Conservation (phyloP, 1,140 invertebrate species). For the Ostrea denselamellosa region DNA sequence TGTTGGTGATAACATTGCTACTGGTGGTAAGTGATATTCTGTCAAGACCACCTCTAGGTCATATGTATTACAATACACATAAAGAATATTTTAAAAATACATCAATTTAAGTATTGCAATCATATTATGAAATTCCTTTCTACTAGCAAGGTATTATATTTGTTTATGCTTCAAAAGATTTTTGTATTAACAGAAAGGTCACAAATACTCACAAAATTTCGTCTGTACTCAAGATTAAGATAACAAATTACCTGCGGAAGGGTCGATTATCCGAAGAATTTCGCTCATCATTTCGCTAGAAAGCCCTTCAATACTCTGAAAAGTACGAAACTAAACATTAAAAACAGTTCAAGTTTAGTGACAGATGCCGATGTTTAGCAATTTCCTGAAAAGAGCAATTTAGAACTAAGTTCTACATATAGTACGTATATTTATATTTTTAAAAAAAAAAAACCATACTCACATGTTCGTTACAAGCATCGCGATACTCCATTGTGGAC, state of each 20-base stretch:
- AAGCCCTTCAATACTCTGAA: constrained; percentile 16
- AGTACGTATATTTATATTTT: neutral
- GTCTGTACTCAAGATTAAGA: neutral
- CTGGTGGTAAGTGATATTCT: neutral
- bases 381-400: constrained; percentile 25
- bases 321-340: neutral
- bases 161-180: too few relatives aligned
- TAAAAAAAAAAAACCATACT: too few relatives aligned
- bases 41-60: too few relatives aligned
- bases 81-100: too few relatives aligned
- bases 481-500: neutral
- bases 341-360: neutral
- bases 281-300: constrained; percentile 31
- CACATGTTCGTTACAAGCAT: neutral
- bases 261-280: neutral
- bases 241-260: neutral
- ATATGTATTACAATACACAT: too few relatives aligned
- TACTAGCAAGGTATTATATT: too few relatives aligned
- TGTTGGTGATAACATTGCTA: neutral
- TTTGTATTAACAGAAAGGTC: too few relatives aligned
- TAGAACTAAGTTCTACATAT: neutral
- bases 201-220: too few relatives aligned
- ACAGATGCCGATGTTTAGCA: constrained; percentile 8
- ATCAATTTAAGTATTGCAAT: too few relatives aligned
- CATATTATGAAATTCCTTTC: too few relatives aligned